Conservation (phyloP, 92 coral and sea anemone species). For the Phenganax stokvisi region DNA sequence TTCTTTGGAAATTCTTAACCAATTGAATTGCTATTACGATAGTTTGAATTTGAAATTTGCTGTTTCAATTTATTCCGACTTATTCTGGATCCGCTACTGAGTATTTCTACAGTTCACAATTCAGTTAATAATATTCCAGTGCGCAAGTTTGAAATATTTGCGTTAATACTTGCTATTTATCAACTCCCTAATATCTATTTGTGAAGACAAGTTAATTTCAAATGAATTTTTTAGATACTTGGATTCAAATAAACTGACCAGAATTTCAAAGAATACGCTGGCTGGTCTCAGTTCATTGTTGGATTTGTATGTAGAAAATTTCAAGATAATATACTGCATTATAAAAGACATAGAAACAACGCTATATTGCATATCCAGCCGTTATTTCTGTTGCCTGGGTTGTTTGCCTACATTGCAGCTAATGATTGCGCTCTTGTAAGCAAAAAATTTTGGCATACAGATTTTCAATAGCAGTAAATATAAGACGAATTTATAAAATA, state of each 20-base stretch:
- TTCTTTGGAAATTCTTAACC: too few relatives aligned
- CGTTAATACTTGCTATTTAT: not conserved
- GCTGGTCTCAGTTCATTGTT: constrained; percentile 11
- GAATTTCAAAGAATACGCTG: constrained; percentile 29
- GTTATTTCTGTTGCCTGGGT: not conserved
- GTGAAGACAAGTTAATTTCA: not conserved
- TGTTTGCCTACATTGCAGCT: too few relatives aligned
- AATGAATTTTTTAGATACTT: not conserved
- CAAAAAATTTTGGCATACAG: not conserved
- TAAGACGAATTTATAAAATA: not conserved
- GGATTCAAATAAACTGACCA: constrained; percentile 25
- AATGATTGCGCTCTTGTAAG: not conserved
- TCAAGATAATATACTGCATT: too few relatives aligned
- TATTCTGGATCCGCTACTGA: not conserved
- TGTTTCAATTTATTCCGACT: too few relatives aligned
- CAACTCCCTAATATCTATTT: not conserved
- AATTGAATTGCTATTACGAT: too few relatives aligned
- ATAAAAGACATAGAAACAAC: too few relatives aligned
- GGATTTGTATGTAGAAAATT: not conserved
- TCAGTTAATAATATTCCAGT: not conserved
- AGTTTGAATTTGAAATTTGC: too few relatives aligned
- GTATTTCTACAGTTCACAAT: not conserved
- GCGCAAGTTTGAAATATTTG: not conserved
- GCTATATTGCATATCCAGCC: not conserved
- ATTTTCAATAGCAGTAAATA: not conserved